These are phyloP conservation scores for Lasaia peninsularis DNA, from an alignment of 1,140 invertebrate genomes.

Conservation along the genomic window DNA sequence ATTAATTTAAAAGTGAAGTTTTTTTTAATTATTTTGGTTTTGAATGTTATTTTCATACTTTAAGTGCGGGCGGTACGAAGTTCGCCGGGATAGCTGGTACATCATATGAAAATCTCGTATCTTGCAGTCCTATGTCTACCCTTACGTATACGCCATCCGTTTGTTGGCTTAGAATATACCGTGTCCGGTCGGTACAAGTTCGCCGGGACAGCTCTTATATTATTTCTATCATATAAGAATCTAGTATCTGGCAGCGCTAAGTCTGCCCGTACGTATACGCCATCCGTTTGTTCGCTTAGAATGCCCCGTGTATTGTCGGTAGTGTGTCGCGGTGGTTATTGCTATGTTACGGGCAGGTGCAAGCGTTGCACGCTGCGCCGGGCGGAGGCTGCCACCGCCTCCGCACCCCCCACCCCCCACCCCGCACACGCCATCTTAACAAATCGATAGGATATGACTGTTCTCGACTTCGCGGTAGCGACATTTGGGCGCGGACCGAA, in stretches of 20 bases:
- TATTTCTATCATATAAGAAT: not conserved
- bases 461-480: constrained; percentile 74
- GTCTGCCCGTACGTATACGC: not conserved
- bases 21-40: too few species aligned
- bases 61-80: too few species aligned
- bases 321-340: constrained; percentile 47
- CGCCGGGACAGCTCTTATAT: not conserved
- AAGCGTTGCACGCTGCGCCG: constrained; percentile 61
- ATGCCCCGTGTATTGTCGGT: constrained; percentile 43
- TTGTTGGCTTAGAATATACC: too few species aligned
- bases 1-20: too few species aligned
- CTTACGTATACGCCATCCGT: too few species aligned
- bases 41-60: too few species aligned
- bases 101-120: too few species aligned
- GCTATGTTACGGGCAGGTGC: constrained; percentile 49
- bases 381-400: constrained; percentile 47
- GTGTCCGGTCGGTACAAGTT: too few species aligned
- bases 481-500: constrained; percentile 67
- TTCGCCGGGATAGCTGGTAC: too few species aligned
- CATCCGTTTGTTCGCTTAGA: constrained; percentile 14
- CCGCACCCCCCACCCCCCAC: constrained; percentile 41
- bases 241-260: too few species aligned
- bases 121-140: too few species aligned
- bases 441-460: constrained; percentile 79
- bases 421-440: constrained; percentile 80